Evolutionary conservation across 2,113 vertebrate genomes (phyloP), one percentile per base, ranked within the genome.

Genomic region (Rhagologus leucostigma): DNA sequence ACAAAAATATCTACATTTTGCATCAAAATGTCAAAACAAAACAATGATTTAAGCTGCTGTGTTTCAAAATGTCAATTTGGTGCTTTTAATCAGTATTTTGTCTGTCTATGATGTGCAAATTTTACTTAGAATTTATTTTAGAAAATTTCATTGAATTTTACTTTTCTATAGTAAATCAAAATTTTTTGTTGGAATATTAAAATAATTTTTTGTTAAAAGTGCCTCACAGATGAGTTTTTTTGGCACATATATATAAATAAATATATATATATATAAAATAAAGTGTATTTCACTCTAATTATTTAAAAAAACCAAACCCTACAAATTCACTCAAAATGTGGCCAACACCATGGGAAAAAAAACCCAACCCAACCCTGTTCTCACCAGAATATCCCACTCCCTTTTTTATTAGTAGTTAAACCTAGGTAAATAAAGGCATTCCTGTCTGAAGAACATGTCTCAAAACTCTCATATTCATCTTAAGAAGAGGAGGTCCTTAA

Each of bases 21-120:
- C 84, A 84, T 94, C 57, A 95, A 96, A 96, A 91, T 96, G 95
- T 97, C 96, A 97, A 95, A 97, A 96, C 93, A 97, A 95, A 95
- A 84, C 65, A 91, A 84, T 89, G 89, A 96, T 96, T 95, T 96
- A 96, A 90, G 87, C 87, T 87, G 84, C 68, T 95, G 76, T 73
- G 57, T 82, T 94, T 95, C 95, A 93, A 95, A 95, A 91, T 93
- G 93, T 87, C 94, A 92, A 0, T 81, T 92, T 96, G 37, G 24
- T 67, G 71, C n/a, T 89, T 90, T 93, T 90, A 60, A 88, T 93
- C 80, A 77, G 53, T 68, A 89, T 94, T 95, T 94, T 19, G 18
- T 49, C 69, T 94, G 73, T 60, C 79, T 68, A 17, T 27, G 18
- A 63, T 49, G 56, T 53, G 62, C 55, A 92, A 94, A 82, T 90